phyloP scores from a whole-genome alignment of 2,888 invertebrate species.

The Ectemnius lituratus region DNA sequence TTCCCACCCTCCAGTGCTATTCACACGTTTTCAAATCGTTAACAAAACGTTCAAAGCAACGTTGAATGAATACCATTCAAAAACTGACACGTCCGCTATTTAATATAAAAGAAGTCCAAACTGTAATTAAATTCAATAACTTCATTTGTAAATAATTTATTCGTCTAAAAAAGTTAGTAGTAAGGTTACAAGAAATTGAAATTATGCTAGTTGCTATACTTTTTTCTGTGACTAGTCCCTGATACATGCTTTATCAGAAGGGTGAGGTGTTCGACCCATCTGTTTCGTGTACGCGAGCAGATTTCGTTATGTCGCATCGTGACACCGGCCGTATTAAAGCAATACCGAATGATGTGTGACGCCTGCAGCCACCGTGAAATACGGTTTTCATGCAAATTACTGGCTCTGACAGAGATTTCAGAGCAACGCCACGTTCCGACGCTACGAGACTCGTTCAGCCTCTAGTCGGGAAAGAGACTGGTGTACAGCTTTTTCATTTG shows the following conservation, averaged over 20 bases:
- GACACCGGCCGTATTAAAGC: constrained; percentile 48
- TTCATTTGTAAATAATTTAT: too few relatives aligned
- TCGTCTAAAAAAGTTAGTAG: too few relatives aligned
- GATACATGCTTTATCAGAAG: neutral
- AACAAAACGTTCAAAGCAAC: too few relatives aligned
- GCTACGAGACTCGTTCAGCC: constrained; percentile 4
- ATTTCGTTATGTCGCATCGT: constrained; percentile 40
- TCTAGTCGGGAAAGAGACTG: constrained; percentile 13
- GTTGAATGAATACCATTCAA: too few relatives aligned
- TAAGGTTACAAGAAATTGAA: too few relatives aligned
- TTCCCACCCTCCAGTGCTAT: constrained; percentile 10
- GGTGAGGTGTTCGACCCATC: constrained; percentile 26
- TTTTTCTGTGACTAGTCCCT: too few relatives aligned
- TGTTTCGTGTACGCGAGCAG: constrained; percentile 43
- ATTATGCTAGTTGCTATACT: too few relatives aligned
- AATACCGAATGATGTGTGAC: constrained; percentile 49
- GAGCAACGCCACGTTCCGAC: constrained; percentile 27
- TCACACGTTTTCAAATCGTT: too few relatives aligned
- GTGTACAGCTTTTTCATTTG: constrained; percentile 37
- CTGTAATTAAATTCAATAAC: too few relatives aligned
- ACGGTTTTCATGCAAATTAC: constrained; percentile 54
- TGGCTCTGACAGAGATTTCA: constrained; percentile 19
- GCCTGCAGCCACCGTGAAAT: constrained; percentile 44
- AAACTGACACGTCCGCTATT: neutral
- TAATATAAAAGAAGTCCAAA: too few relatives aligned